Base-by-base conservation (phyloP, 2,888 invertebrate genomes). In the Drosophila putrida region DNA sequence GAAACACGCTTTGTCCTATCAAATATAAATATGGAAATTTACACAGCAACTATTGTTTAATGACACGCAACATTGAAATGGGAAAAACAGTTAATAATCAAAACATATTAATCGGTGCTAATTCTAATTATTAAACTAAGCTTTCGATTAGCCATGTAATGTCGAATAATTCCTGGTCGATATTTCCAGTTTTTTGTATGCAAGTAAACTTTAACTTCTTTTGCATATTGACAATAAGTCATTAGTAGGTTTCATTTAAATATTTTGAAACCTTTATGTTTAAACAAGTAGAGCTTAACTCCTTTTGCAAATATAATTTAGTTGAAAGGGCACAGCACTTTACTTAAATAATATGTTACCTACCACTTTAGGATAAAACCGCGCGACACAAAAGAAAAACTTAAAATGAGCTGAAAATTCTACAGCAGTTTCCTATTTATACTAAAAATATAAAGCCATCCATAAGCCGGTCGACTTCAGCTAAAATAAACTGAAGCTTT, bases 351-450 rank as follows among this genome's bases (percentile, higher is more conserved):
- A 15, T 13, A 2, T 11, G 38, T 31, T 61, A 82, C 82, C 71
- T 84, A 80, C 76, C 76, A 65, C 64, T 71, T 27, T 4, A 55
- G 53, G 61, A 68, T 38, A 43, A 44, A 55, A 66, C 69, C 62
- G 43, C 78, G 66, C 78, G 39, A 38, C 70, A 69, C 80, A 65
- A 73, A 69, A 71, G 65, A 77, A 78, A 80, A 81, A 88, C 78
- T 84, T 70, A 44, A 75, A 89, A 82, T 89, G 75, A 89, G 69
- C 88, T 80, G 64, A 76, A 86, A 86, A 87, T 89, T 89, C 89
- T 89, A 75, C 73, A 65, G 46, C 71, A 61, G 60, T 68, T 61
- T 50, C 67, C 62, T 84, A 78, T 89, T 89, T 89, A 89, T 89
- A 88, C 75, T 57, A 63, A 65, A 67, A 55, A 15, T 4, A 44